Base-by-base conservation (phyloP, 2,113 vertebrate species). In the Todiramphus chloris region DNA sequence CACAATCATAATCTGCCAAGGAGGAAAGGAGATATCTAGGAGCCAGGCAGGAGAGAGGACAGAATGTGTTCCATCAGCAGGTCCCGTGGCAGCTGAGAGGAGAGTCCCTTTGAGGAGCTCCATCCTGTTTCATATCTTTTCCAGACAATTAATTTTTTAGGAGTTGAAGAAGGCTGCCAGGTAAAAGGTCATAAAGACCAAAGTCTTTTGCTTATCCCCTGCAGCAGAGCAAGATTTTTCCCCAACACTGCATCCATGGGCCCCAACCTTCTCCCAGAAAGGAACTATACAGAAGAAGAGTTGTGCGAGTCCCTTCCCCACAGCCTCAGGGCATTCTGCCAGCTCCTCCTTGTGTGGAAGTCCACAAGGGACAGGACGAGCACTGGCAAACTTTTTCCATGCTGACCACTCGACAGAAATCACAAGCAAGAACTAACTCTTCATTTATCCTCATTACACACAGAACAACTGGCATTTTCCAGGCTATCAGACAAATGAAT, bases 321-420 rank as follows among this genome's bases (percentile, higher is more conserved):
- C 59, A 58, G 50, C 15, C 51, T 66, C 2, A 0, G 18, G 58
- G 33, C 44, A 20, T n/a, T 24, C 21, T 84, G 39, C 20, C 77
- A 75, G 14, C 15, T 48, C 17, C 62, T 69, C 7, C 19, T 35
- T 63, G 11, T 46, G 75, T n/a, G 30, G 53, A 80, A 87, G 59
- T n/a, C 31, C 69, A 64, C 0, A 0, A 44, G 25, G 33, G 31
- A 73, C 16, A 1, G 1, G 62, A 50, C 13, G 35, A 89, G 4
- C 16, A 73, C 74, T 46, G 69, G 17, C 63, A 85, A 64, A 59
- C 41, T 53, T 56, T n/a, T 77, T 82, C 50, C 17, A 3, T n/a
- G 46, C 9, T 73, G 63, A 78, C n/a, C 15, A 7, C 28, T 63
- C 24, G 69, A 67, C 24, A 90, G 53, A 94, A 93, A 90, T 62